Conservation (phyloP, 1,140 invertebrate genomes). For the Drosophila serrata region DNA sequence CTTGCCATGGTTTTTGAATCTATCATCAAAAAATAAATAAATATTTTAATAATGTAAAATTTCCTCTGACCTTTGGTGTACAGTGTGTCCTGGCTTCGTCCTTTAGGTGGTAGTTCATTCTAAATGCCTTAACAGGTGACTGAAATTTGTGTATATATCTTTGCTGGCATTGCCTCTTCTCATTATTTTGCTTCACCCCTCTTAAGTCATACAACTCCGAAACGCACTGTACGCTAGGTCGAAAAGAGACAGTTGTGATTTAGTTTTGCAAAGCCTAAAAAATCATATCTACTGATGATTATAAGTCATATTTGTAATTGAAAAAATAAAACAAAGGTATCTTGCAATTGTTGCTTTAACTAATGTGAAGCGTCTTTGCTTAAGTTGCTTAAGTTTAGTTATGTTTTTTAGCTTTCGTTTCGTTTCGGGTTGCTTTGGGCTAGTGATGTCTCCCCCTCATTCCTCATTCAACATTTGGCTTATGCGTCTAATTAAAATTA, state of each 20-base stretch:
- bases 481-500: constrained; percentile 76
- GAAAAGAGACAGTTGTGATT: constrained; percentile 44
- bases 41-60: not conserved
- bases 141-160: constrained; percentile 23
- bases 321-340: not conserved
- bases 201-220: constrained; percentile 1
- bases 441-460: constrained; percentile 32
- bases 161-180: constrained; percentile 22
- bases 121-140: constrained; percentile 41
- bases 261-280: constrained; percentile 9
- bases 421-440: constrained; percentile 30
- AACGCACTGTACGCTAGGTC: constrained; percentile 27
- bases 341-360: constrained; percentile 39
- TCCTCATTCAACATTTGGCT: constrained; percentile 50
- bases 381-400: constrained; percentile 15
- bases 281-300: constrained; percentile 14
- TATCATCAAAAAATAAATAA: constrained; percentile 6
- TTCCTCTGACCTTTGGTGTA: constrained; percentile 15
- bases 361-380: constrained; percentile 46
- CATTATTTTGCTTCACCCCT: not conserved
- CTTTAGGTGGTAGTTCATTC: not conserved
- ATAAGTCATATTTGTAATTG: constrained; percentile 2
- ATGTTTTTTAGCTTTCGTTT: constrained; percentile 27
- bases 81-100: constrained; percentile 20
- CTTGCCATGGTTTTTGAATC: constrained; percentile 27